phyloP scores from a whole-genome alignment of 1,140 invertebrate species.

The Papilio xuthus region DNA sequence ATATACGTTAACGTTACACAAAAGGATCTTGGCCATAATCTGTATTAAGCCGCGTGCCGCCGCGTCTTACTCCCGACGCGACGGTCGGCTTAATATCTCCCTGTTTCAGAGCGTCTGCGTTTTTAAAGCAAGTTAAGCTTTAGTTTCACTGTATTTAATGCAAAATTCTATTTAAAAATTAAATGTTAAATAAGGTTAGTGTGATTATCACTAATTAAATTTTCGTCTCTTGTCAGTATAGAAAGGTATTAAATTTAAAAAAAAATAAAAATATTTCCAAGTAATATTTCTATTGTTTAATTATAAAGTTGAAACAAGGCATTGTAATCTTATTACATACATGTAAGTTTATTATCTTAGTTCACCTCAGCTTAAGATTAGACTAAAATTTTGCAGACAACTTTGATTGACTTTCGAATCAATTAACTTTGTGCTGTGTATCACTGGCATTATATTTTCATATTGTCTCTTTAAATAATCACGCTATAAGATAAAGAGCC shows the following conservation, averaged over 20 bases:
- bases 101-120: conserved; percentile 10
- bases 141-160: background rate
- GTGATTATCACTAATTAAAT: no score
- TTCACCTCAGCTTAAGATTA: background rate
- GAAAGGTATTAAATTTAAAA: background rate
- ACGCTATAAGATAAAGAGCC: background rate
- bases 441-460: background rate
- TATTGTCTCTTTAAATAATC: background rate
- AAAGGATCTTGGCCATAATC: conserved; percentile 23
- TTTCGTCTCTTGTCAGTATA: no score
- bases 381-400: background rate
- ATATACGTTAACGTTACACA: conserved; percentile 9
- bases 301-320: background rate
- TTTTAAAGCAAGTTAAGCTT: conserved; percentile 5
- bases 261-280: background rate
- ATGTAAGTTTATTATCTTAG: background rate
- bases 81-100: conserved; percentile 6
- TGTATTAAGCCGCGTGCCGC: conserved; percentile 14
- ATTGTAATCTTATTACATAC: background rate
- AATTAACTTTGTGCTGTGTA: background rate
- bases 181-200: background rate
- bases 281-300: background rate
- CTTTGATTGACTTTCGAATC: background rate
- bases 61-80: conserved; percentile 9
- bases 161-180: background rate